Percentiles rank a stretch among this genome's conserved stretches.
These are phyloP conservation scores for Stichopus chloronotus DNA, from an alignment of 35 echinoderm and acorn worm genomes.

Conservation along the genomic window DNA sequence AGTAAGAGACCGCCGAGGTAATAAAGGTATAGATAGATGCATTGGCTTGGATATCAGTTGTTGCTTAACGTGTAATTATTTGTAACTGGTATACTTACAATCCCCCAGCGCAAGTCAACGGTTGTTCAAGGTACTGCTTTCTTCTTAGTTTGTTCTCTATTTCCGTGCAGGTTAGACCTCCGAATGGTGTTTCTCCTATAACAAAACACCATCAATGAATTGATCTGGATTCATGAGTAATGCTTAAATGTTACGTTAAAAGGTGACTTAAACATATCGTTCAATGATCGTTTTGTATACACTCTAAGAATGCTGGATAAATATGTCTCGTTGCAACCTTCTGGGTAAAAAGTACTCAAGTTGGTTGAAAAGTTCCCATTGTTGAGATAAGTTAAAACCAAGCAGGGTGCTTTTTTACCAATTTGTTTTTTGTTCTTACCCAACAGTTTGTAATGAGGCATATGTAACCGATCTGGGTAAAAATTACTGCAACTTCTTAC, in stretches of 20 bases:
- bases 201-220: too few relatives aligned
- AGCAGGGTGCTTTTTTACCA: too few relatives aligned
- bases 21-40: background rate
- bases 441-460: too few relatives aligned
- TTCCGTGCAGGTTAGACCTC: slow-evolving; percentile 22
- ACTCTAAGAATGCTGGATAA: background rate
- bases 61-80: too few relatives aligned
- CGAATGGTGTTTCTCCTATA: slow-evolving; percentile 5
- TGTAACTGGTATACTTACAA: background rate
- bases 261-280: background rate
- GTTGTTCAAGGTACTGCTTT: slow-evolving; percentile 19
- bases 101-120: slow-evolving; percentile 19
- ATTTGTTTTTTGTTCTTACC: too few relatives aligned
- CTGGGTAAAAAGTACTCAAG: background rate
- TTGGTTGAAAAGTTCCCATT: background rate
- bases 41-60: too few relatives aligned
- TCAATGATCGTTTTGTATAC: background rate
- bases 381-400: background rate
- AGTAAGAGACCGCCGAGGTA: background rate
- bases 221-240: too few relatives aligned
- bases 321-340: background rate
- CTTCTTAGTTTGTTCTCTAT: slow-evolving; percentile 19
- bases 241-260: too few relatives aligned
- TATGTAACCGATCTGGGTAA: too few relatives aligned
- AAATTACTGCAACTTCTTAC: too few relatives aligned